Base-by-base conservation (phyloP, 2,888 invertebrate species). In the Aporophyla lueneburgensis region DNA sequence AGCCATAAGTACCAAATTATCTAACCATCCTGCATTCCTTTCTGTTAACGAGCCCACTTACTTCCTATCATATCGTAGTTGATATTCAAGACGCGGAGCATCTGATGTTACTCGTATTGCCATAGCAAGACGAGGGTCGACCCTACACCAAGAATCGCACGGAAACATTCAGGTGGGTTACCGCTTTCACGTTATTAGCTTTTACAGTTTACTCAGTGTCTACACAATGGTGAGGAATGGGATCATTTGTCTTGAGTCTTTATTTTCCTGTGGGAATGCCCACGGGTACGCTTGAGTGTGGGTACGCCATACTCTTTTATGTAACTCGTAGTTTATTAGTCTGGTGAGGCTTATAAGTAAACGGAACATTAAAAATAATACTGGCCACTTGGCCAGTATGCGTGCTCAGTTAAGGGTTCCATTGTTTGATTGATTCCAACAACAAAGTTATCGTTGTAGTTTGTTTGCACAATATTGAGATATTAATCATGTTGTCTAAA, bases 181-280 rank as follows among this genome's bases (percentile, higher is more conserved):
- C 72, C 67, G 61, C 59, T 73, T 71, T 61, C 7, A 24, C 27
- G 54, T 71, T 83, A 78, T 83, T 83, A 70, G 61, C 75, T 68
- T 79, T 68, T 40, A 63, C 53, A 68, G 75, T 63, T 80, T 62
- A 79, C 81, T 80, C 81, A 79, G 62, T 63, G 75, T 74, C 78
- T 19, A 21, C 49, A 21, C 62, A 46, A 27, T 66, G 40, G 66
- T 53, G 75, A 74, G 16, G 40, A n/a, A 74, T 58, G 14, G 46
- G n/a, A 53, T 46, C 56, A 63, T 81, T 65, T 79, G 58, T 81
- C 58, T 80, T 14, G 14, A 56, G 56, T 14, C 16, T 67, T 56
- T 61, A 5, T 74, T 80, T 62, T 63, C 21, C 43, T 56, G 16
- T 53, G 0, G 4, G n/a, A 9, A 6, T 1, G 0, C 53, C 46